Base-by-base conservation (phyloP, 2,888 invertebrate species). In the Bombyx huttoni region DNA sequence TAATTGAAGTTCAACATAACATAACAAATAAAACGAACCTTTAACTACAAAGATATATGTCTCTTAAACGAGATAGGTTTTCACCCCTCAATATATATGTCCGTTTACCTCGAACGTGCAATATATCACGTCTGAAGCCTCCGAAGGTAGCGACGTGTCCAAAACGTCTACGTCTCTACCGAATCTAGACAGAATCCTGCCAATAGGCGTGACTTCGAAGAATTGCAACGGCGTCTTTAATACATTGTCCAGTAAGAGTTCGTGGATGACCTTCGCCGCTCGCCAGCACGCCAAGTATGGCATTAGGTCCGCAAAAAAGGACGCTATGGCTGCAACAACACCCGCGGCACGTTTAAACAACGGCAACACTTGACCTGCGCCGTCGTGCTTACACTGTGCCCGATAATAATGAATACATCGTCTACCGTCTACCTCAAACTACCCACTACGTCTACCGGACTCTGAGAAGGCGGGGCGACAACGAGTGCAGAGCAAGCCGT, bases 191-290 rank as follows among this genome's bases (percentile, higher is more conserved):
- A 95, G 86, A 64, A 95, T 91, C 63, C 95, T 89, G 75, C 95
- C 95, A 60, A 91, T 65, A 48, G 95, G 95, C 52, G 94, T 95
- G 64, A 91, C 92, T 79, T 95, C 95, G 85, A 93, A 95, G 87
- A 94, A 91, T 70, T 91, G 90, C 86, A 94, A 90, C 52, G 94
- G 94, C 68, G 91, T 90, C 70, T 89, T 89, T 61, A 94, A 73
- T 59, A 94, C 89, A 69, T 90, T 90, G 53, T 71, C 65, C 69
- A 95, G 81, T 75, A 94, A 81, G 49, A 76, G 70, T 58, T 77
- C 73, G 84, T 93, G 93, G 70, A 93, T 82, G 51, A 81, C 68
- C 68, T 73, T 77, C 65, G 94, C 92, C 62, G 94, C 94, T 61
- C 88, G 84, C 90, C 92, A 90, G 89, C 92, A 83, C 77, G 92